Conservation (phyloP, 2,797 vertebrate genomes). For the Trachops cirrhosus region DNA sequence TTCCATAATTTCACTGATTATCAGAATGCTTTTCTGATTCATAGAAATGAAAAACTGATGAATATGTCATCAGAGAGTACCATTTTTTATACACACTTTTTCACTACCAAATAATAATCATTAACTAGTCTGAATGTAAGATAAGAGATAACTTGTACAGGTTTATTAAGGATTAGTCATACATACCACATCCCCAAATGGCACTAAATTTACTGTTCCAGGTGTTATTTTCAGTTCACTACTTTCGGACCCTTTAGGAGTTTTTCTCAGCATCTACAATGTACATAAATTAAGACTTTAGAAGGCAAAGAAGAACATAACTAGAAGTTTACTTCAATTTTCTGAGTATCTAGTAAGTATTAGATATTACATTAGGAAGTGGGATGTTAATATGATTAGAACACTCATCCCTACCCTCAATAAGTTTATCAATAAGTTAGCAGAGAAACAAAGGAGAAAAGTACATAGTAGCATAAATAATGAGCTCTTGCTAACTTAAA, state of each 20-base stretch:
- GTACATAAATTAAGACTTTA: slow-evolving; percentile 46
- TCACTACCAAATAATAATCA: slow-evolving; percentile 11
- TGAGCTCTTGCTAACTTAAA: background rate
- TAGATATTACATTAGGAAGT: background rate
- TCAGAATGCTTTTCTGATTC: slow-evolving; percentile 2
- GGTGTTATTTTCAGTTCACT: background rate
- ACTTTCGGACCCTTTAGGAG: slow-evolving; percentile 41
- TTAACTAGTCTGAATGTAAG: background rate
- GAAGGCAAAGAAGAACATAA: slow-evolving; percentile 11
- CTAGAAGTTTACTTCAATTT: background rate
- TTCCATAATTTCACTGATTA: slow-evolving; percentile 13
- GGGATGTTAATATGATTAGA: background rate
- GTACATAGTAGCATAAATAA: background rate
- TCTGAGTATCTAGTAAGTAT: background rate
- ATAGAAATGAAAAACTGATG: slow-evolving; percentile 36
- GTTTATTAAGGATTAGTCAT: background rate
- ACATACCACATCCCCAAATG: slow-evolving; percentile 80
- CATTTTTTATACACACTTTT: slow-evolving; percentile 26
- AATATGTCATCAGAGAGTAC: background rate
- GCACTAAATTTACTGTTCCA: slow-evolving; percentile 60
- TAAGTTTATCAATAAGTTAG: background rate
- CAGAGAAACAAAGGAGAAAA: background rate
- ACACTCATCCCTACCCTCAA: background rate
- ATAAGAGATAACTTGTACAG: background rate
- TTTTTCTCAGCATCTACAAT: slow-evolving; percentile 73